Evolutionary conservation across 2,113 vertebrate species (phyloP), one percentile per base, ranked within the genome.

Genomic region (Saimiri boliviensis): DNA sequence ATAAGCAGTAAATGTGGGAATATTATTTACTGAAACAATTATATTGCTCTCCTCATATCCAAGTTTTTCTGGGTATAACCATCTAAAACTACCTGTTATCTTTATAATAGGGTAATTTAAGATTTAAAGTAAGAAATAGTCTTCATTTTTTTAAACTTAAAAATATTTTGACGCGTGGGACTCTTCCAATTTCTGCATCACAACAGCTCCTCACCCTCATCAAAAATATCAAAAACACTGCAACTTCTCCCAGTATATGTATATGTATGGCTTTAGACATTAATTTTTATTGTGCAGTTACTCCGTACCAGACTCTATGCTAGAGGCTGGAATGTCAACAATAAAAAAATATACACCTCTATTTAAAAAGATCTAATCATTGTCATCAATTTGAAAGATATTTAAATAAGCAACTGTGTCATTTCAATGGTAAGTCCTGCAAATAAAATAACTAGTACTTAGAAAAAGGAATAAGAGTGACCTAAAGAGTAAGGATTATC

Each of bases 1-100:
- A 45, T 93, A 94, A 94, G 96, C 83, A 96, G 73, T 7, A 92
- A 93, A 89, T 95, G 90, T 92, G 94, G 66, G 84, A 74, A 60
- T 92, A 86, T 70, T 94, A 85, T 97, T 96, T 52, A 70, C n/a
- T 76, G 87, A 89, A 94, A 86, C 2, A 54, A 52, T 76, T 79
- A 3, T 10, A 71, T 88, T 7, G 0, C 56, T 82, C 49, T 93
- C 21, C n/a, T 45, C 58, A 77, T 80, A 95, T 52, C 74, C 93
- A 81, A 91, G 32, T 40, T 27, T 70, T 73, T 91, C 58, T 71
- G 52, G 54, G 13, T 0, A n/a, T 76, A 92, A 80, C 37, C 96
- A 89, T 85, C n/a, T 58, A 86, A 96, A 52, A 88, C 45, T 97
- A 96, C 25, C 30, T 96, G 82, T 90, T 90, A 42, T 88, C 92